A percentile compares a stretch with the other conserved stretches of the same genome.
Evolutionary conservation across 2,888 invertebrate species (phyloP).

Genomic region (Drosophila emarginata): DNA sequence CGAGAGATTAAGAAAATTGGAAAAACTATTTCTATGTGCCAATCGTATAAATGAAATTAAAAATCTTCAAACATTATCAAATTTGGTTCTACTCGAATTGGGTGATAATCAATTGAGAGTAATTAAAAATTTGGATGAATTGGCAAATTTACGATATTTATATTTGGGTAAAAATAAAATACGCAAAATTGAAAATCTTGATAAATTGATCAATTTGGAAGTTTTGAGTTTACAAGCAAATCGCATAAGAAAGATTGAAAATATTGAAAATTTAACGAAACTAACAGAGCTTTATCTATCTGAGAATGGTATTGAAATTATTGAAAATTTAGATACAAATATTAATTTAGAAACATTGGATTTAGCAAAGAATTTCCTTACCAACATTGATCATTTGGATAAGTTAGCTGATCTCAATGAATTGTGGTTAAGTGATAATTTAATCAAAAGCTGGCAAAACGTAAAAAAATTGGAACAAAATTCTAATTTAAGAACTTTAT

Average conservation of each 20-base stretch:
- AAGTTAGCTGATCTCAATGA: neutral
- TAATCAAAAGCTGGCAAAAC: neutral
- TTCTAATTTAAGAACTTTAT: neutral
- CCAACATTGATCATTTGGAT: neutral
- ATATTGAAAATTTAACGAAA: slow-evolving; percentile 87
- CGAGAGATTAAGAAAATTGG: slow-evolving; percentile 84
- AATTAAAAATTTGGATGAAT: slow-evolving; percentile 90
- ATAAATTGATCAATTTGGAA: slow-evolving; percentile 87
- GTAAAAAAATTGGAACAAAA: neutral
- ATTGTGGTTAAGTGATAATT: slow-evolving; percentile 1
- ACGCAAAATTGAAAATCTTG: slow-evolving; percentile 91
- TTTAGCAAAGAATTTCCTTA: neutral
- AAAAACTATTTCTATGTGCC: slow-evolving; percentile 96
- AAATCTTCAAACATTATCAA: slow-evolving; percentile 92
- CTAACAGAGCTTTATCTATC: slow-evolving; percentile 95
- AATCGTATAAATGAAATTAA: slow-evolving; percentile 96
- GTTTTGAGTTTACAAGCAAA: slow-evolving; percentile 95
- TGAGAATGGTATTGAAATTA: slow-evolving; percentile 91
- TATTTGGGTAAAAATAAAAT: slow-evolving; percentile 98
- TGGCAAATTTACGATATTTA: slow-evolving; percentile 89
- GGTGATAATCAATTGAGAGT: slow-evolving; percentile 96
- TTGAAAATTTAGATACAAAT: slow-evolving; percentile 86
- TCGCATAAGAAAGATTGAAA: slow-evolving; percentile 92
- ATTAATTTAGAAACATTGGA: slow-evolving; percentile 1
- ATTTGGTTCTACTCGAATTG: slow-evolving; percentile 93